Percentiles rank a stretch among this genome's conserved stretches.
Conservation (phyloP, 2,113 vertebrate species). For the Trogon surrucura region DNA sequence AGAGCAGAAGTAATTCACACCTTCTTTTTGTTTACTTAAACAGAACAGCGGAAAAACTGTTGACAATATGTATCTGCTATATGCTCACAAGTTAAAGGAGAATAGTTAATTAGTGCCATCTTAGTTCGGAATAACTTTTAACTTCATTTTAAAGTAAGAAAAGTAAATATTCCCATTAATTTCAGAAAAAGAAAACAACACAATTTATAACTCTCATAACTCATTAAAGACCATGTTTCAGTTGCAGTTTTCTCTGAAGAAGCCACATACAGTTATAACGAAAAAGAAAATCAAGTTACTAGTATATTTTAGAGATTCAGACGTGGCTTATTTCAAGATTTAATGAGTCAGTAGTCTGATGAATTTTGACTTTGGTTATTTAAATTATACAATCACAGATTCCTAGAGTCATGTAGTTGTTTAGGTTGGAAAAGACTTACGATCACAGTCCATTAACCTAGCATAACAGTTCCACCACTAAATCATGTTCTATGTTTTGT, state of each 20-base stretch:
- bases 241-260: not conserved
- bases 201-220: not conserved
- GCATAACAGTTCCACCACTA: too few relatives aligned
- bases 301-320: not conserved
- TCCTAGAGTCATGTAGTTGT: too few relatives aligned
- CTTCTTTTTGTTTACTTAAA: not conserved
- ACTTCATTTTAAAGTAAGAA: not conserved
- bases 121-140: not conserved
- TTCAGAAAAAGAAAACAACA: not conserved
- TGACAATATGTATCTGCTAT: not conserved
- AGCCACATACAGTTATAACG: not conserved
- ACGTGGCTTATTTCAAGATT: not conserved
- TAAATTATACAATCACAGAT: not conserved
- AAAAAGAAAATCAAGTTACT: not conserved
- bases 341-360: not conserved
- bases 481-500: not conserved
- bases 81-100: not conserved
- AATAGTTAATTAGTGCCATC: not conserved
- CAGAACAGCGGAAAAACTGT: not conserved
- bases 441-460: too few relatives aligned
- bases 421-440: too few relatives aligned
- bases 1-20: rapidly evolving
- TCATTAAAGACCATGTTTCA: not conserved
- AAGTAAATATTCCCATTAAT: not conserved
- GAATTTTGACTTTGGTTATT: not conserved